Evolutionary conservation across 2,113 vertebrate species (phyloP).

Genomic region (Acrocephalus arundinaceus): DNA sequence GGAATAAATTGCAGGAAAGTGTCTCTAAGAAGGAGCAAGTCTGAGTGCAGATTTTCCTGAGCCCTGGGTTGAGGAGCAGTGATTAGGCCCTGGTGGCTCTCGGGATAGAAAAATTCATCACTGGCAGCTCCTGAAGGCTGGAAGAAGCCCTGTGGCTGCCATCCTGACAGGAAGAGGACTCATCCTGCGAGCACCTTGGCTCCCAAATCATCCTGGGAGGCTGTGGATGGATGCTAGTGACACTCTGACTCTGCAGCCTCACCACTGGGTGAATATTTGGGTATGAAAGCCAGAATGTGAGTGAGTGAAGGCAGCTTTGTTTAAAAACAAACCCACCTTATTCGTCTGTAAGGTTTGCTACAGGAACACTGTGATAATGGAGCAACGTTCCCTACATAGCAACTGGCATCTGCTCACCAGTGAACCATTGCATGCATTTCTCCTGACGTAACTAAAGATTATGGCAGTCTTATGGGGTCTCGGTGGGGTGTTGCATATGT

Average conservation of each 20-base stretch:
- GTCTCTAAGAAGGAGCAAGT: not conserved
- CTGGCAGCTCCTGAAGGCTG: not conserved
- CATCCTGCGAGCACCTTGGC: not conserved
- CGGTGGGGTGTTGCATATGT: not conserved
- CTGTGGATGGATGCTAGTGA: no score
- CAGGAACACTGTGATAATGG: accelerated
- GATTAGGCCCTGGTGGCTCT: not conserved
- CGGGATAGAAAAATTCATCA: not conserved
- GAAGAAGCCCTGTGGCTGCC: not conserved
- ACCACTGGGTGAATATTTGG: not conserved
- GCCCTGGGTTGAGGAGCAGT: not conserved
- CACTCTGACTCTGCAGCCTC: not conserved
- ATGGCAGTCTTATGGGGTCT: not conserved
- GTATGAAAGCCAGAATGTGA: not conserved
- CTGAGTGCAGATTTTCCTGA: not conserved
- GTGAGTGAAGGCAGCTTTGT: not conserved
- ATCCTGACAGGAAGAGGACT: accelerated
- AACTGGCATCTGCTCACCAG: not conserved
- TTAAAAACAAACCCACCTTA: not conserved
- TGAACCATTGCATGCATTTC: not conserved
- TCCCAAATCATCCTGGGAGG: not conserved
- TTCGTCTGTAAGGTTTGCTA: not conserved
- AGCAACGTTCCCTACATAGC: not conserved
- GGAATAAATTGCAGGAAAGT: not conserved
- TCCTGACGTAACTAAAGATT: not conserved